Evolutionary conservation across 2,797 vertebrate genomes (phyloP).

Genomic region (Alfaro cultratus): DNA sequence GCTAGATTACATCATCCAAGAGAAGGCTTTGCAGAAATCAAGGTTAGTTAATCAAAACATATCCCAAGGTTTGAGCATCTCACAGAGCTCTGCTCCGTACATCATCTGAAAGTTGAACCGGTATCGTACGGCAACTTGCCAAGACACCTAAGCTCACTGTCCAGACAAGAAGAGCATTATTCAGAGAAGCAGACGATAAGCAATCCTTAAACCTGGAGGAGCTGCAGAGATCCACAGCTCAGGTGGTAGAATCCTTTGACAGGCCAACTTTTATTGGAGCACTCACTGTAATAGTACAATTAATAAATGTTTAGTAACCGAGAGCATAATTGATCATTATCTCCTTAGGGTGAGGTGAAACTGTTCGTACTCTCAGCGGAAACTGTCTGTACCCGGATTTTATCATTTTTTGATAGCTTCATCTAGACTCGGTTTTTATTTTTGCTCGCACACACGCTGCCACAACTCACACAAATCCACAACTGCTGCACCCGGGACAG

Average conservation of each 20-base stretch:
- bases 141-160: not conserved
- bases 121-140: not conserved
- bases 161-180: not conserved
- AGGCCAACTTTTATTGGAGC: not conserved
- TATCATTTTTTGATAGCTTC: too few species aligned
- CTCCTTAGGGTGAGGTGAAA: too few species aligned
- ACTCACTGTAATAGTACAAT: not conserved
- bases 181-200: not conserved
- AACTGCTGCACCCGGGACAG: too few species aligned
- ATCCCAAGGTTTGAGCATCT: too few species aligned
- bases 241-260: not conserved
- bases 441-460: too few species aligned
- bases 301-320: too few species aligned
- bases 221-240: not conserved
- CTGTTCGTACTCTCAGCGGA: too few species aligned
- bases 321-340: too few species aligned
- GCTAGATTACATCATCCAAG: not conserved
- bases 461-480: too few species aligned
- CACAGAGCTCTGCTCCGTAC: not conserved
- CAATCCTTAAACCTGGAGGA: not conserved
- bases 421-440: too few species aligned
- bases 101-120: not conserved
- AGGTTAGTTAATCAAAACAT: not conserved
- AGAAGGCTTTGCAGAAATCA: not conserved
- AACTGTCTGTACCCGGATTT: too few species aligned